These are phyloP conservation scores for Nebria ingens DNA, from an alignment of 1,140 invertebrate genomes.

Conservation along the genomic window DNA sequence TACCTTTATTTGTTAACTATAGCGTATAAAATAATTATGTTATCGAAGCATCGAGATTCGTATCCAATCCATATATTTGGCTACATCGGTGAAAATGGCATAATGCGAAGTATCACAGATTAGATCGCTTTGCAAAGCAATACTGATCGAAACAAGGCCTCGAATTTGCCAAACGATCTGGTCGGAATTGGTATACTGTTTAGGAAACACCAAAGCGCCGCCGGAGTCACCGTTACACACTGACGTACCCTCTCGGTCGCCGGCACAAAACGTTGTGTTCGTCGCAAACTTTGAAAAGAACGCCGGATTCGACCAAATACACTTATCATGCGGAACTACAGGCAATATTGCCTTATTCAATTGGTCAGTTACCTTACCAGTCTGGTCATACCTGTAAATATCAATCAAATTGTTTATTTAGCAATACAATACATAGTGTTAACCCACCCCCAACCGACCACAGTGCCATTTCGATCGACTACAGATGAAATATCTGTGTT, in stretches of 20 bases:
- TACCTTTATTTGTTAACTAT: too few relatives aligned
- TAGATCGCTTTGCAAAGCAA: slow-evolving; percentile 33
- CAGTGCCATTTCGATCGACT: slow-evolving; percentile 28
- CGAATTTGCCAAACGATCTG: slow-evolving; percentile 41
- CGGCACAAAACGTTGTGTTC: slow-evolving; percentile 39
- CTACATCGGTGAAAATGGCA: slow-evolving; percentile 46
- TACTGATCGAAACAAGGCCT: slow-evolving; percentile 46
- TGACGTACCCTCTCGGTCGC: slow-evolving; percentile 40
- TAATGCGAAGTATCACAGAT: slow-evolving; percentile 45
- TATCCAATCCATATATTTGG: slow-evolving; percentile 47
- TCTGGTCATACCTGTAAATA: slow-evolving; percentile 30
- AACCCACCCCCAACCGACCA: slow-evolving; percentile 36
- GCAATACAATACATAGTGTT: too few relatives aligned
- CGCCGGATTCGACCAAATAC: slow-evolving; percentile 36
- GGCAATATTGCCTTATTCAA: slow-evolving; percentile 38
- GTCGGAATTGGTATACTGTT: slow-evolving; percentile 31
- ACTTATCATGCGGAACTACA: slow-evolving; percentile 36
- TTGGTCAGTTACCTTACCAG: slow-evolving; percentile 33
- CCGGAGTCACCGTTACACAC: slow-evolving; percentile 54
- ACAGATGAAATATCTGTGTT: slow-evolving; percentile 18
- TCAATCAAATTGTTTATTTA: too few relatives aligned
- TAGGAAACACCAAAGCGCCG: slow-evolving; percentile 45
- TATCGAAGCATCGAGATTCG: slow-evolving; percentile 13
- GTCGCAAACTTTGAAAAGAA: slow-evolving; percentile 38
- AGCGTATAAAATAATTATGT: too few relatives aligned